Evolutionary conservation across 2,797 vertebrate genomes (phyloP).

Genomic region (Syndactyla subalaris): DNA sequence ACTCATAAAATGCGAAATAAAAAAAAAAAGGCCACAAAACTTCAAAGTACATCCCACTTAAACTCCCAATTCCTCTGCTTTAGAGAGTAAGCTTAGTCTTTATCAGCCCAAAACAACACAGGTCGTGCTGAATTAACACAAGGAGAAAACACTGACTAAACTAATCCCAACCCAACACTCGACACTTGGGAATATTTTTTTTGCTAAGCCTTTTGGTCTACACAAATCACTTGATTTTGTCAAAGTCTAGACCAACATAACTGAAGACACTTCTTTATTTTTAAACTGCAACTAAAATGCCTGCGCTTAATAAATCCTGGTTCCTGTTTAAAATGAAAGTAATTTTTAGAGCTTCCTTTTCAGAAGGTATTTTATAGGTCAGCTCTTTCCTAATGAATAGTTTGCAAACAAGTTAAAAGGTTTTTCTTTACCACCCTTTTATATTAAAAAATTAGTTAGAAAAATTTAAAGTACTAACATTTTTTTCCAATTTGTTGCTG

Average conservation of each 20-base stretch:
- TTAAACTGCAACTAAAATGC: not conserved
- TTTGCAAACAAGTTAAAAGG: not conserved
- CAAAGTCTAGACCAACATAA: not conserved
- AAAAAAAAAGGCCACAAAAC: not conserved
- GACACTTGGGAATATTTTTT: not conserved
- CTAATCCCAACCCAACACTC: not conserved
- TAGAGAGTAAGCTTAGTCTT: not conserved
- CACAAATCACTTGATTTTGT: not conserved
- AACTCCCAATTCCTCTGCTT: not conserved
- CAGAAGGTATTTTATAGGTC: not conserved
- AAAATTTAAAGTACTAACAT: not conserved
- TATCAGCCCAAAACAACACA: not conserved
- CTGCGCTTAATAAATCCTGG: not conserved
- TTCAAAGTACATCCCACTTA: not conserved
- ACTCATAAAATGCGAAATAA: not conserved
- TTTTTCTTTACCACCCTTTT: not conserved
- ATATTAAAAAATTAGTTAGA: no score
- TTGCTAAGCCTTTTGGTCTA: not conserved
- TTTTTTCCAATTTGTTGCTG: not conserved
- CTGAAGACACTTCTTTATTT: not conserved
- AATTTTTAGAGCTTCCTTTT: not conserved
- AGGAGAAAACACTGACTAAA: not conserved
- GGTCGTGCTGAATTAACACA: not conserved
- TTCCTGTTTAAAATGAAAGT: constrained; percentile 8
- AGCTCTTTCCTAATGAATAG: not conserved